A percentile compares a stretch with the other conserved stretches of the same genome.
Conservation (phyloP, 2,888 invertebrate genomes). For the Plutella xylostella region DNA sequence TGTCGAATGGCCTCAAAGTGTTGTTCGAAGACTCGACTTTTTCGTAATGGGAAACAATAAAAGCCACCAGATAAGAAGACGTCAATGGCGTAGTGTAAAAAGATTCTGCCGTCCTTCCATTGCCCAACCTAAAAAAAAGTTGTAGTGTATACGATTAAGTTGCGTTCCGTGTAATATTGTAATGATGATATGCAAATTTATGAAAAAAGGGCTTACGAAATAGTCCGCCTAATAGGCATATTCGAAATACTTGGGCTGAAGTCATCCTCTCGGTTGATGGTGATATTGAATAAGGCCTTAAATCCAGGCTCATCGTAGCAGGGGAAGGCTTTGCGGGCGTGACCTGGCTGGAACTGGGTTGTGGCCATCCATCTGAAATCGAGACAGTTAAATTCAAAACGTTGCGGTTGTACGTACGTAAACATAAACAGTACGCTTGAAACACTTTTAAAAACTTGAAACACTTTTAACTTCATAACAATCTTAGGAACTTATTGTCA, state of each 20-base stretch:
- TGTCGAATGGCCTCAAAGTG: constrained; percentile 36
- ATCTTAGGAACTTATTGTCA: too few relatives aligned
- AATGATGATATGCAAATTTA: not conserved
- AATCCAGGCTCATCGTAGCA: constrained; percentile 89
- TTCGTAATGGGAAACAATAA: constrained; percentile 84
- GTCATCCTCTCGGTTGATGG: constrained; percentile 67
- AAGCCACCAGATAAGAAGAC: constrained; percentile 87
- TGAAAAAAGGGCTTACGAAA: constrained; percentile 25
- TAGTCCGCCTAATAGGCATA: constrained; percentile 66
- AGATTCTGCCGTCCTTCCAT: constrained; percentile 37
- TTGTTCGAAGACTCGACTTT: constrained; percentile 25
- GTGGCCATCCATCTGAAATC: constrained; percentile 77
- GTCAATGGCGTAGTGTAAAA: constrained; percentile 74
- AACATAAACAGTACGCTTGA: too few relatives aligned
- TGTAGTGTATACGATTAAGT: too few relatives aligned
- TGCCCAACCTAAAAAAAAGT: constrained; percentile 24
- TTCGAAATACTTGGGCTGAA: constrained; percentile 72
- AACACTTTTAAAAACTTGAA: too few relatives aligned
- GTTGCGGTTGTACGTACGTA: too few relatives aligned
- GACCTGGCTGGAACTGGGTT: constrained; percentile 84
- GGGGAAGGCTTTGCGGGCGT: constrained; percentile 86
- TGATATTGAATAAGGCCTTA: constrained; percentile 81
- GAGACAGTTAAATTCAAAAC: constrained; percentile 5
- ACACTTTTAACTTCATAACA: too few relatives aligned
- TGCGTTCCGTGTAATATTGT: too few relatives aligned